Evolutionary conservation across 2,888 invertebrate genomes (phyloP), one percentile per base, ranked within the genome.

Genomic region (Diarsia rubi): DNA sequence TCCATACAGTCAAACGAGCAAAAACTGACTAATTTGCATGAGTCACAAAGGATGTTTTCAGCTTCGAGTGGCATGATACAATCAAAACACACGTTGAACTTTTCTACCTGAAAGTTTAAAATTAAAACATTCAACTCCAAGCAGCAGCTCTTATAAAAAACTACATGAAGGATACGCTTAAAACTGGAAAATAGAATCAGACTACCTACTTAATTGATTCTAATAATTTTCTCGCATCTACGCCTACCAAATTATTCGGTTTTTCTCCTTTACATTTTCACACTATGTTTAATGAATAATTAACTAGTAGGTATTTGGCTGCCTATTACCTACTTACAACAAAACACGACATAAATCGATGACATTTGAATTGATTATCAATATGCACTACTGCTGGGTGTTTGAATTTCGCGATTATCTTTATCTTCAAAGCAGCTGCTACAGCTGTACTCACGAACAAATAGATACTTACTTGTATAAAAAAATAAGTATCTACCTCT

Each of bases 51-150:
- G 27, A 95, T 90, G 62, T 88, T 92, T 3, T 78, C 79, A 47
- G 91, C 88, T 16, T 78, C 73, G 24, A 94, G 83, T 6, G 95
- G 95, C 45, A 93, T 68, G 0, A 89, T 88, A 80, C 96, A 96
- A 88, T 96, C 96, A 80, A 95, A 96, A 84, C 96, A 96, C 4
- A 96, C 89, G 45, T 94, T 89, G 84, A 92, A 96, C 79, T 94
- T 95, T 21, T 87, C 86, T 5, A 83, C 85, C 96, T 96, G 86
- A 69, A 89, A 86, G 19, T 59, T 49, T 24, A 63, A 45, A 19
- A 31, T 31, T 27, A 16, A 1, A 42, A 9, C 19, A 47, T 45
- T n/a, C 21, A 31, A 37, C 31, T 0, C 6, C 6, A 24, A 65
- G 16, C 37, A 6, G 11, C 16, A 52, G 16, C n/a, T 4, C 16